Base-by-base conservation (phyloP, 2,113 vertebrate genomes). In the Nerophis lumbriciformis region DNA sequence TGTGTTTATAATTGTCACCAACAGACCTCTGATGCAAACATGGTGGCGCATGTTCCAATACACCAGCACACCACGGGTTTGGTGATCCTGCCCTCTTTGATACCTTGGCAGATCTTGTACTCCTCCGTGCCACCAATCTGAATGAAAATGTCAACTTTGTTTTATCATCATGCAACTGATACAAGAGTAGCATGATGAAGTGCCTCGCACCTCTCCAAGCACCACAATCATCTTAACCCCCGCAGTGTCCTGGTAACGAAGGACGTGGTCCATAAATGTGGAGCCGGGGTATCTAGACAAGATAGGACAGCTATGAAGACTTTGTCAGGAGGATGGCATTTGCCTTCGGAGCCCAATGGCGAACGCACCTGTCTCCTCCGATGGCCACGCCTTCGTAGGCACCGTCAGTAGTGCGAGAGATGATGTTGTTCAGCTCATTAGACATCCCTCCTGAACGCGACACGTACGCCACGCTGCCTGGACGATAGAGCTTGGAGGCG, bases 1-100 rank as follows among this genome's bases (percentile, higher is more conserved):
- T 55, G 28, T 48, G 10, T 59, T 59, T 28, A 16, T 6, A 3
- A 58, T 21, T 5, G 44, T 1, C 6, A 50, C 12, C 36, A 59
- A 66, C 80, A 14, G 78, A 98, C 97, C 95, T 99, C 97, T 13
- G 97, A 99, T 12, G 95, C 89, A 83, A 99, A 99, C 94, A 98
- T 94, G 66, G 96, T 97, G 58, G 97, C 97, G 55, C 97, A 99
- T 42, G 97, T 99, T 50, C 97, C 97, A 4, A 99, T 99, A 72
- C 97, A 99, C 97, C 97, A 99, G 84, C 92, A 95, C 70, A 98
- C 96, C 28, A 99, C 89, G 0, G 97, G 97, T 72, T 99, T 99
- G 73, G 93, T 98, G 72, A 99, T 91, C 5, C 92, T 83, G 44
- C 93, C 93, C 70, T 97, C 94, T 74, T 87, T 90, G 85, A 99